phyloP scores from a whole-genome alignment of 1,140 invertebrate genomes.

The Euura lappo region DNA sequence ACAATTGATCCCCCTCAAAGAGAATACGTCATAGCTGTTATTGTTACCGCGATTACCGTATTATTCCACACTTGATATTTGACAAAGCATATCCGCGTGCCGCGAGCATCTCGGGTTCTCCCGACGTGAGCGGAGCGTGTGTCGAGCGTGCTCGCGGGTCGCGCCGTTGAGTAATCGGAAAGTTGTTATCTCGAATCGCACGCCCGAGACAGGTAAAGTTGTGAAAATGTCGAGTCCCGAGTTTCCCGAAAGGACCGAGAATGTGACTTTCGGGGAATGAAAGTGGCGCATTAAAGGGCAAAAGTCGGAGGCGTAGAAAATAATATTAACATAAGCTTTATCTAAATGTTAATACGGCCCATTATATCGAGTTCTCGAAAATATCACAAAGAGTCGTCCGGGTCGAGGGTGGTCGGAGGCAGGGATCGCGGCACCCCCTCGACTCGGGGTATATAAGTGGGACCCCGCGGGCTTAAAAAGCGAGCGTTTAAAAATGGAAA shows the following conservation, averaged over 20 bases:
- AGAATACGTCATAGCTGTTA: too few species aligned
- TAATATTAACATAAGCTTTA: slow-evolving; percentile 50
- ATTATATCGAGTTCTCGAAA: slow-evolving; percentile 33
- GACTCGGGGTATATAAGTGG: slow-evolving; percentile 32
- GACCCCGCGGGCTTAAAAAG: slow-evolving; percentile 54
- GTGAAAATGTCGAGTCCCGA: background rate
- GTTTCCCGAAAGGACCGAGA: background rate
- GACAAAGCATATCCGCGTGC: too few species aligned
- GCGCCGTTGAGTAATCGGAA: slow-evolving; percentile 10
- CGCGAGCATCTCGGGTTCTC: too few species aligned
- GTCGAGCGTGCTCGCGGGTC: background rate
- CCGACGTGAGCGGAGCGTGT: too few species aligned
- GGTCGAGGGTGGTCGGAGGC: background rate
- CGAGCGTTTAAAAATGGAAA: slow-evolving; percentile 63
- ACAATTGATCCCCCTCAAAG: too few species aligned
- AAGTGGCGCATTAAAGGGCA: background rate
- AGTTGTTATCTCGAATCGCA: slow-evolving; percentile 31
- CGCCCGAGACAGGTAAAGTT: slow-evolving; percentile 30
- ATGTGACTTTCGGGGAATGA: background rate
- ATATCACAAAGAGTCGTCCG: slow-evolving; percentile 29
- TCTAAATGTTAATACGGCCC: slow-evolving; percentile 56
- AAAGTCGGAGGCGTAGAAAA: slow-evolving; percentile 24
- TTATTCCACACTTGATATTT: too few species aligned
- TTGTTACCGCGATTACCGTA: too few species aligned
- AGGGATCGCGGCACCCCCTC: slow-evolving; percentile 3